Percentiles rank a stretch among this genome's conserved stretches.
These are phyloP conservation scores for Aselliscus stoliczkanus DNA, from an alignment of 2,797 vertebrate species.

Conservation along the genomic window DNA sequence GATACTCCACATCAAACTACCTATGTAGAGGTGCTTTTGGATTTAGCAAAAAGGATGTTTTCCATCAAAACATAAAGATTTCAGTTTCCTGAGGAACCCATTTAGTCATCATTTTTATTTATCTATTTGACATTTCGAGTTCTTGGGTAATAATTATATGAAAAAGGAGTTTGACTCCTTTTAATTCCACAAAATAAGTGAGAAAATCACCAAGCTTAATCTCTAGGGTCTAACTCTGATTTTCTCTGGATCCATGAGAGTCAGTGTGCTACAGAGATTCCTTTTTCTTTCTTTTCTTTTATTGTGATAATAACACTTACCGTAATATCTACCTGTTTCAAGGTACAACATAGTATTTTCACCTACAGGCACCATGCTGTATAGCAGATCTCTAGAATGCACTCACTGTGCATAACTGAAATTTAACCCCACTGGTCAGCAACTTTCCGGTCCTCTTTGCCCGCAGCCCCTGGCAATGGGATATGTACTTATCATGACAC, in stretches of 20 bases:
- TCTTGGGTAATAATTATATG: not conserved
- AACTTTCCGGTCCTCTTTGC: not conserved
- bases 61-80: not conserved
- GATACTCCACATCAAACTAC: not conserved
- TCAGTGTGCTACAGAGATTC: not conserved
- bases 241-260: not conserved
- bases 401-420: not conserved
- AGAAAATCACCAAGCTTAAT: not conserved
- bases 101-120: not conserved
- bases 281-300: not conserved
- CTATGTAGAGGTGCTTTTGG: not conserved
- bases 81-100: not conserved
- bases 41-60: not conserved
- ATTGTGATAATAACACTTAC: not conserved
- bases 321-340: not conserved
- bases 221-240: not conserved
- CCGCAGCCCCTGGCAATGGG: not conserved
- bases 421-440: not conserved
- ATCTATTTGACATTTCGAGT: not conserved
- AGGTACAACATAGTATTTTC: not conserved
- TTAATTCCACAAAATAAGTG: not conserved
- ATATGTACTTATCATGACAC: not conserved
- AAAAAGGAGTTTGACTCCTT: not conserved
- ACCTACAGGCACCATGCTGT: not conserved
- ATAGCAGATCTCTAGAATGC: not conserved